A percentile compares a stretch with the other conserved stretches of the same genome.
Conservation (phyloP, 2,797 vertebrate species). For the Danionella dracula region DNA sequence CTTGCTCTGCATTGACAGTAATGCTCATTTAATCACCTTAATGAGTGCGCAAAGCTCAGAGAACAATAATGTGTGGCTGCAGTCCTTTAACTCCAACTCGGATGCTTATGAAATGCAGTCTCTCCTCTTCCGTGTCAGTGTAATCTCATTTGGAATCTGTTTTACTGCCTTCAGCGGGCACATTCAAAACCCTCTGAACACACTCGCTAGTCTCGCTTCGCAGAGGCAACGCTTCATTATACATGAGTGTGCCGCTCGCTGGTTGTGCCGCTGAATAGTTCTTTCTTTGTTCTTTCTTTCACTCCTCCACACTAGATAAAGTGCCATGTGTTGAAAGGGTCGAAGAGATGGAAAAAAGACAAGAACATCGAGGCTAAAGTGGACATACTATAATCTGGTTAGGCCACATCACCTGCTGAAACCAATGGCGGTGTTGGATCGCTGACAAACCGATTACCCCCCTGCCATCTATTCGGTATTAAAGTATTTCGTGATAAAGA, state of each 20-base stretch:
- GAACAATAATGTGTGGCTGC: constrained; percentile 26
- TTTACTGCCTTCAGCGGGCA: constrained; percentile 25
- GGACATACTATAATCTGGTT: constrained; percentile 38
- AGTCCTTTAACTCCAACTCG: constrained; percentile 12
- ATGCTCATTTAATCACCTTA: constrained; percentile 32
- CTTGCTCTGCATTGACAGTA: constrained; percentile 14
- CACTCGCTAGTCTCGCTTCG: constrained; percentile 1
- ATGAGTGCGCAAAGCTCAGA: constrained; percentile 13
- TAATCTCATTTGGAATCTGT: constrained; percentile 28
- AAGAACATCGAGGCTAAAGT: constrained; percentile 22
- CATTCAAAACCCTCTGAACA: constrained; percentile 24
- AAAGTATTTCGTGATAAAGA: constrained; percentile 1
- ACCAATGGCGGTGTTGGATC: constrained; percentile 11
- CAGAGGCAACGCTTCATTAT: constrained; percentile 15
- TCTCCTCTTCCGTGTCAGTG: constrained; percentile 15
- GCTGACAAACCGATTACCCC: constrained; percentile 31
- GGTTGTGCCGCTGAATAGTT: constrained; percentile 23
- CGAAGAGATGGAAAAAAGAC: neutral
- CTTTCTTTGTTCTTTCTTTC: neutral
- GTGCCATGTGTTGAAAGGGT: constrained; percentile 3
- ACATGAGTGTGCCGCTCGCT: constrained; percentile 4
- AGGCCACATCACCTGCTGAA: constrained; percentile 16
- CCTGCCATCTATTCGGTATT: neutral
- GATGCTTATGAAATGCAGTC: constrained; percentile 14
- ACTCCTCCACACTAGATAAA: neutral